phyloP scores from a whole-genome alignment of 2,113 vertebrate species.

The Dicerorhinus sumatrensis region DNA sequence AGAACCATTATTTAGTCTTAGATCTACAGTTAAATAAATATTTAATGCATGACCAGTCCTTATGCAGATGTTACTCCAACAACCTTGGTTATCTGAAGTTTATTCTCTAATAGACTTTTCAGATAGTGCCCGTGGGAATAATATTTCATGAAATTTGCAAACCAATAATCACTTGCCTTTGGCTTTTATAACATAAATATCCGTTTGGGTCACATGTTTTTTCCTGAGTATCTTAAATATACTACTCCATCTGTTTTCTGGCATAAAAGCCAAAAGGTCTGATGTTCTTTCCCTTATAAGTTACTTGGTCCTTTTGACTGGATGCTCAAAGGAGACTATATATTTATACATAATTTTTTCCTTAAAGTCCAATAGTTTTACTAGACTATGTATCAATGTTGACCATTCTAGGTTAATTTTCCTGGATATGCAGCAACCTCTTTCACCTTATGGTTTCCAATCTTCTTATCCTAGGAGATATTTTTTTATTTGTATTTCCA shows the following conservation, averaged over 20 bases:
- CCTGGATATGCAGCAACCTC: not conserved
- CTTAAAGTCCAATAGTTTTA: not conserved
- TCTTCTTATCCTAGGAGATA: not conserved
- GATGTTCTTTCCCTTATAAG: not conserved
- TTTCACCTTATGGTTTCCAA: not conserved
- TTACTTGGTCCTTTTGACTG: not conserved
- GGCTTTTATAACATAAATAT: not conserved
- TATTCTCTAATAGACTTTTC: not conserved
- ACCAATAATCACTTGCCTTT: not conserved
- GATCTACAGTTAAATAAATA: not conserved
- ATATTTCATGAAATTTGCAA: not conserved
- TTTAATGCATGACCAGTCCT: not conserved
- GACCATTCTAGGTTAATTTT: not conserved
- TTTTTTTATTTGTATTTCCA: not conserved
- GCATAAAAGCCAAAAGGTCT: not conserved
- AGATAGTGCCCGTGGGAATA: not conserved
- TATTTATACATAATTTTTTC: not conserved
- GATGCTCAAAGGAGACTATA: not conserved
- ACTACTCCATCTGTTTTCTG: not conserved
- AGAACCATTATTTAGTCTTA: not conserved
- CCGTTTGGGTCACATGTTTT: not conserved
- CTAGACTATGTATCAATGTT: not conserved
- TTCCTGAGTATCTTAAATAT: not conserved
- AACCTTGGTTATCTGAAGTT: not conserved
- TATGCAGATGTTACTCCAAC: not conserved